Evolutionary conservation across 2,888 invertebrate genomes (phyloP), one percentile per base, ranked within the genome.

Genomic region (Campaea margaritaria): DNA sequence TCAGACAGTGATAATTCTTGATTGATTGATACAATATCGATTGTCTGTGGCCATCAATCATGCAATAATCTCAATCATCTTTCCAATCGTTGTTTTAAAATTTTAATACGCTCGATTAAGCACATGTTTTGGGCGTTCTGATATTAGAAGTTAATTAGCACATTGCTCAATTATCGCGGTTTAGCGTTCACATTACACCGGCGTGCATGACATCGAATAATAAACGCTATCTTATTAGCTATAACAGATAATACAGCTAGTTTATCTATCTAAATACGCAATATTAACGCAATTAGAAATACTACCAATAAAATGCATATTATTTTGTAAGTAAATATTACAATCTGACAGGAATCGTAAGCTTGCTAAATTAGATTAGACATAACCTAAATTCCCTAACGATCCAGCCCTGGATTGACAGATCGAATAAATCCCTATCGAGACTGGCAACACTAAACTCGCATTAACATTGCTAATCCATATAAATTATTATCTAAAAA

Each of bases 401-500:
- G 48, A 27, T 27, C 39, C 49, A 59, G 31, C 59, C 54, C 59
- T 59, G 45, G 53, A 36, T 28, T 45, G 49, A 49, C 58, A 53
- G 39, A 12, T 43, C 8, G 8, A 36, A 60, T 55, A 53, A 59
- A 59, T 59, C 49, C 49, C 41, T 9, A 59, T 59, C 54, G 58
- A 58, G 52, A 58, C 57, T 60, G 62, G 28, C 49, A 50, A 16
- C 49, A 44, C 15, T 42, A 16, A 49, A 74, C 79, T 78, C 76
- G 68, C 76, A 75, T 85, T 80, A 82, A 76, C 79, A 81, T 44
- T 75, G 69, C 72, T 76, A 88, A 88, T 87, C 86, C 81, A 75
- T 79, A 84, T 83, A 85, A 83, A 87, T 87, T 79, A 78, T 76
- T 68, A 76, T 81, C 88, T 86, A 86, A 83, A 89, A 83, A 89